Base-by-base conservation (phyloP, 2,888 invertebrate genomes). In the Heliconius charithonia region DNA sequence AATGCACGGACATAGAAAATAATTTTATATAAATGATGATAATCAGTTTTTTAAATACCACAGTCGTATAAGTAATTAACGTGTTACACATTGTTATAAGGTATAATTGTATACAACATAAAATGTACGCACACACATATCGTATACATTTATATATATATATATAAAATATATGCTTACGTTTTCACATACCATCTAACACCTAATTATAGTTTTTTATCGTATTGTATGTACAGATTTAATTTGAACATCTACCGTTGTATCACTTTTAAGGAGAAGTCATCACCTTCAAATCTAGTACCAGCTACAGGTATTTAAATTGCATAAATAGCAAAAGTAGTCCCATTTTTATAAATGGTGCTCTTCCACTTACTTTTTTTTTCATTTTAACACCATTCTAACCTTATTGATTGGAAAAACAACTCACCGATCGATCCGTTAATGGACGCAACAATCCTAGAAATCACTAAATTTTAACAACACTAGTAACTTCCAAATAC, bases 371-470 rank as follows among this genome's bases (percentile, higher is more conserved):
- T 51, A 19, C 4, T n/a, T 37, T 45, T 22, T 69, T 12, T n/a
- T 22, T 12, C 16, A 29, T 73, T 62, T 63, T 41, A 63, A 4
- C 13, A 37, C 25, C n/a, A 16, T 41, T 32, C 25, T 13, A 74
- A 72, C 56, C n/a, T 62, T 62, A 37, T 63, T 25, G 16, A 25
- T 41, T 41, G 16, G 4, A 41, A 66, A 73, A 65, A 37, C 63
- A 76, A 81, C 85, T 84, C 75, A 85, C 85, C 85, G 75, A 81
- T 81, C 78, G 82, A 83, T 85, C 83, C 84, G 83, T 82, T 81
- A 80, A 79, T 76, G 81, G 89, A 88, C 86, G 89, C 88, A 89
- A 89, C 86, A 92, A 92, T 92, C 89, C 92, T 91, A 90, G 89
- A 91, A 88, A 88, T 85, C 84, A 89, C 89, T 85, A 88, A 87